Evolutionary conservation across 2,797 vertebrate species (phyloP).

Genomic region (Gobionotothen gibberifrons): DNA sequence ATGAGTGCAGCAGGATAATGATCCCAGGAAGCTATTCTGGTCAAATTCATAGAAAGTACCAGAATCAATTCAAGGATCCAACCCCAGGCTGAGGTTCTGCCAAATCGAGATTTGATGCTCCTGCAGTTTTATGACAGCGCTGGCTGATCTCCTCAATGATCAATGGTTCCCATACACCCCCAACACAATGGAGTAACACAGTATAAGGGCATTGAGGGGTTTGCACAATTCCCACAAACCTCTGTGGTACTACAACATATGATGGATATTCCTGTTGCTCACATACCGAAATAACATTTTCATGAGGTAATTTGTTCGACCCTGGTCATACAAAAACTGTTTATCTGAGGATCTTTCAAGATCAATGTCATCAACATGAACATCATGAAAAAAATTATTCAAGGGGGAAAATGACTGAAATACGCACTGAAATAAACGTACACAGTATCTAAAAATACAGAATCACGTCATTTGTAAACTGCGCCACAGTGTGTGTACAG

Average conservation of each 20-base stretch:
- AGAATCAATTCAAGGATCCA: neutral
- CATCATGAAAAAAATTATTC: no score
- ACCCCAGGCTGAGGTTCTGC: neutral
- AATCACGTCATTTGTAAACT: neutral
- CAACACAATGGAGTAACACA: neutral
- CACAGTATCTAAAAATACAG: conserved; percentile 12
- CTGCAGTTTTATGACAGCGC: neutral
- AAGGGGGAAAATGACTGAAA: no score
- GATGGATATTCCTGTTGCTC: no score
- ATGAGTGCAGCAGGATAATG: neutral
- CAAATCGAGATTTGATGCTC: neutral
- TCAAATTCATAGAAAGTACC: neutral
- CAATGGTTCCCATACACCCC: neutral
- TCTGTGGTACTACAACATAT: no score
- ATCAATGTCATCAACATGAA: neutral
- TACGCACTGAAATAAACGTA: neutral
- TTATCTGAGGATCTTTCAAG: neutral
- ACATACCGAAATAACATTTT: no score
- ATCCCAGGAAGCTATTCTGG: neutral
- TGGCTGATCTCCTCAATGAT: neutral
- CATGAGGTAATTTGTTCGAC: no score
- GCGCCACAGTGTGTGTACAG: neutral
- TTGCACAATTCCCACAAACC: neutral
- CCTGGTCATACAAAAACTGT: neutral
- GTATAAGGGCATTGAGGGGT: neutral